These are phyloP conservation scores for Drosophila tani DNA, from an alignment of 1,140 invertebrate species.

Conservation along the genomic window DNA sequence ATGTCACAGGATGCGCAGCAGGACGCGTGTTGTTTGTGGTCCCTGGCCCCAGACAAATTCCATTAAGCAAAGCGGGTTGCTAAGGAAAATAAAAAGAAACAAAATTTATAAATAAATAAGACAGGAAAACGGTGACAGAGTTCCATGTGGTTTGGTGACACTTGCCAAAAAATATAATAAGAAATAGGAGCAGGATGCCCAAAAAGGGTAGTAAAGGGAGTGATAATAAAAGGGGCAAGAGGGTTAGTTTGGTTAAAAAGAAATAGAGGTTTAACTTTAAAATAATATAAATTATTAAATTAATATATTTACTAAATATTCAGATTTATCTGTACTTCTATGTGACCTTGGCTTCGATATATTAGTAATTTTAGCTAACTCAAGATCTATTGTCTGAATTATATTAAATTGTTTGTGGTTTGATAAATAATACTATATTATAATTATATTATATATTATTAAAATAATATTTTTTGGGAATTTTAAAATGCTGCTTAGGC, in stretches of 20 bases:
- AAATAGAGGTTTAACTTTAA: too few relatives aligned
- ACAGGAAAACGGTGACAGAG: constrained; percentile 4
- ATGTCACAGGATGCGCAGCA: constrained; percentile 50
- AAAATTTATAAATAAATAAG: constrained; percentile 1
- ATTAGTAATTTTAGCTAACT: too few relatives aligned
- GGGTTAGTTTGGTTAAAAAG: not conserved
- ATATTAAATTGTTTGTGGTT: too few relatives aligned
- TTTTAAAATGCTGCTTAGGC: too few relatives aligned
- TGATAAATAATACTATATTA: too few relatives aligned
- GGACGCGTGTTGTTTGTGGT: constrained; percentile 45
- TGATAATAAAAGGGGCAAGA: not conserved
- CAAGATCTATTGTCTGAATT: too few relatives aligned
- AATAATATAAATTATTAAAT: too few relatives aligned
- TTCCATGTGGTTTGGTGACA: constrained; percentile 11
- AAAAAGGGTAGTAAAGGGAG: not conserved
- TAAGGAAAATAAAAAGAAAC: not conserved
- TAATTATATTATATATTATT: too few relatives aligned
- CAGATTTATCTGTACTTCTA: too few relatives aligned
- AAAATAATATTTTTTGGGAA: too few relatives aligned
- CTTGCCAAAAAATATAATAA: not conserved
- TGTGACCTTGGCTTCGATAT: too few relatives aligned
- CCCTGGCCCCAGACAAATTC: constrained; percentile 32
- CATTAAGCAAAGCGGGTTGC: constrained; percentile 40
- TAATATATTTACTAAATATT: too few relatives aligned
- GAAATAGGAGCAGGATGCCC: not conserved